Conservation (phyloP, 2,113 vertebrate species). For the Anser cygnoides region DNA sequence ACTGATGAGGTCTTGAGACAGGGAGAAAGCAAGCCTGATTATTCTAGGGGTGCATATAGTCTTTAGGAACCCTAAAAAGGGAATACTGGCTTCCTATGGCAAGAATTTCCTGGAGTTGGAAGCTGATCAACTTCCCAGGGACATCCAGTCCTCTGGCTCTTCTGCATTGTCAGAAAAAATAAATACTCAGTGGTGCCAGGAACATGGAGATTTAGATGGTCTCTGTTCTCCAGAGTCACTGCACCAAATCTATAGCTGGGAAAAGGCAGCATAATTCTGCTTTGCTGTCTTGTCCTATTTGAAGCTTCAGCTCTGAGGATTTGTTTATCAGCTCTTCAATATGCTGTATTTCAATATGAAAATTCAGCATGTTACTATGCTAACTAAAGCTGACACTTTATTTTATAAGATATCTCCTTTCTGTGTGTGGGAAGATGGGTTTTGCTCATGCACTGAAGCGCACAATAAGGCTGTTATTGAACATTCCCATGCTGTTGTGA, state of each 20-base stretch:
- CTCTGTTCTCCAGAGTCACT: neutral
- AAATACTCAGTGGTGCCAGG: neutral
- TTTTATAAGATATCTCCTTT: slow-evolving; percentile 54
- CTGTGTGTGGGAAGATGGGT: slow-evolving; percentile 12
- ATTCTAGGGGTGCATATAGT: neutral
- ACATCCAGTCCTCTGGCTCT: neutral
- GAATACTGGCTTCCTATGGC: neutral
- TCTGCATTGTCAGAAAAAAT: neutral
- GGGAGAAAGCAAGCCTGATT: neutral
- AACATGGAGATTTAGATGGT: neutral
- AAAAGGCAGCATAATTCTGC: neutral
- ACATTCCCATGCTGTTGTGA: neutral
- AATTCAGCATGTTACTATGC: neutral
- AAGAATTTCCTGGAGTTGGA: neutral
- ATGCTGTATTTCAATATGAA: neutral
- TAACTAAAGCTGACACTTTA: neutral
- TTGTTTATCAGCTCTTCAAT: slow-evolving; percentile 45
- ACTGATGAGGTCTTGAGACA: neutral
- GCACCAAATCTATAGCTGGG: neutral
- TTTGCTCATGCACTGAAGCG: neutral
- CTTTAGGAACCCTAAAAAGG: neutral
- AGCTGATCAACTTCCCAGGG: neutral
- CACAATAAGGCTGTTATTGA: slow-evolving; percentile 19
- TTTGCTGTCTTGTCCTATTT: neutral
- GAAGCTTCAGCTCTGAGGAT: neutral